Evolutionary conservation across 2,113 vertebrate genomes (phyloP), one percentile per base, ranked within the genome.

Genomic region (Phainopepla nitens): DNA sequence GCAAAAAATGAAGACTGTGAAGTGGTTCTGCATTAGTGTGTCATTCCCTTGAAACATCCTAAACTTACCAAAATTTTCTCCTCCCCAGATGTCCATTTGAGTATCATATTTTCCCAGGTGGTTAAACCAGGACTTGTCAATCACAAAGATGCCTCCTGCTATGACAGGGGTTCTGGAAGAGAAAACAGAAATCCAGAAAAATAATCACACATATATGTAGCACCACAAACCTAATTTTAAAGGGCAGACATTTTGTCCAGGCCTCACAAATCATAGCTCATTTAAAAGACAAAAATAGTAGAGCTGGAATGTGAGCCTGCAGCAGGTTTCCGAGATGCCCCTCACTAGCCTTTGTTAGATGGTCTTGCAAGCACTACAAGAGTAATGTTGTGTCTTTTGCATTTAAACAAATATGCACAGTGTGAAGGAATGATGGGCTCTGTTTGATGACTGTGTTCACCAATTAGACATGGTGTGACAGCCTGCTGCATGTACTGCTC

Each of bases 61-160:
- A 23, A 80, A 92, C 99, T 99, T 94, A 99, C 99, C 99, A 91
- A 99, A 99, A 96, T 99, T 99, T 97, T 99, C 99, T 92, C 99
- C 99, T 57, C 99, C 99, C 99, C 99, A 99, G 97, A 99, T 99
- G 96, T 99, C 99, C 99, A 99, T 99, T 96, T 99, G 99, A 70
- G 99, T 99, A 96, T 99, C 99, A 2, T 99, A 99, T 97, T 99
- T 99, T 65, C 99, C 99, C 95, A 99, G 97, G 89, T 99, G 99
- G 97, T 99, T 99, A 97, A 99, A 99, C 99, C 99, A 99, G 96
- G 98, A 98, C 96, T 99, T 99, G 97, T 99, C 98, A 72, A 99
- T 99, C 94, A 99, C 99, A 36, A 99, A 99, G 93, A 99, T 99
- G 45, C 99, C 99, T 58, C 99, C 99, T 21, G 99, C 99, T 86